These are phyloP conservation scores for Drosophila subobscura DNA, from an alignment of 1,140 invertebrate species.

Conservation along the genomic window DNA sequence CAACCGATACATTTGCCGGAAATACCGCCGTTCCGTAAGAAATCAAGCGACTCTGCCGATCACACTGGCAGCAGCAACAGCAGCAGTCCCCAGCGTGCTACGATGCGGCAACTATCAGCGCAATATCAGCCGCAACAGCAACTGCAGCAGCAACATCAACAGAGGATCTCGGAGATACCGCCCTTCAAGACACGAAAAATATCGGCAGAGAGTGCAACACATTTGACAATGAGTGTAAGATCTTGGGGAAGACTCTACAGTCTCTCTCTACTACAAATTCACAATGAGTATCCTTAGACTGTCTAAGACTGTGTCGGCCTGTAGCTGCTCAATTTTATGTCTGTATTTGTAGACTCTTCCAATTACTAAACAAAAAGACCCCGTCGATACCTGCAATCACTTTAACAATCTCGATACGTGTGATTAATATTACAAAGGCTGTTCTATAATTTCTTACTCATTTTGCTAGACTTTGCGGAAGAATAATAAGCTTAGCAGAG, in stretches of 20 bases:
- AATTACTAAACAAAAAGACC: constrained; percentile 4
- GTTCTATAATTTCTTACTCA: background rate
- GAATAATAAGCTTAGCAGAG: too few relatives aligned
- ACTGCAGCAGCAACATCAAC: constrained; percentile 32
- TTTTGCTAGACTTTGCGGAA: too few relatives aligned
- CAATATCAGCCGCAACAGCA: constrained; percentile 58
- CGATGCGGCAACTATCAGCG: constrained; percentile 56
- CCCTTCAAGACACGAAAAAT: constrained; percentile 85
- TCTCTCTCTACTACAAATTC: constrained; percentile 1
- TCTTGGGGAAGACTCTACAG: constrained; percentile 3
- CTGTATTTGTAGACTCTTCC: constrained; percentile 34
- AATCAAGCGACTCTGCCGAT: constrained; percentile 78
- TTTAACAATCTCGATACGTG: constrained; percentile 13
- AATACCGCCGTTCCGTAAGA: constrained; percentile 85
- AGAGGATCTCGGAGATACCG: constrained; percentile 84
- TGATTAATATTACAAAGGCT: constrained; percentile 1
- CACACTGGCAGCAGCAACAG: constrained; percentile 70
- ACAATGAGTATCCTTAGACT: constrained; percentile 34
- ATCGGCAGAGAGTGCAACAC: constrained; percentile 84
- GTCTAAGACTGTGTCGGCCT: constrained; percentile 5
- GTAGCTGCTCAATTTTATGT: constrained; percentile 47
- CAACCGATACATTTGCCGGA: constrained; percentile 84
- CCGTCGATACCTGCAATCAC: constrained; percentile 17
- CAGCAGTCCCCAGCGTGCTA: constrained; percentile 71
- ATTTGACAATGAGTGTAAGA: constrained; percentile 78